These are phyloP conservation scores for Dysmachus trigonus DNA, from an alignment of 2,888 invertebrate genomes.

Conservation along the genomic window DNA sequence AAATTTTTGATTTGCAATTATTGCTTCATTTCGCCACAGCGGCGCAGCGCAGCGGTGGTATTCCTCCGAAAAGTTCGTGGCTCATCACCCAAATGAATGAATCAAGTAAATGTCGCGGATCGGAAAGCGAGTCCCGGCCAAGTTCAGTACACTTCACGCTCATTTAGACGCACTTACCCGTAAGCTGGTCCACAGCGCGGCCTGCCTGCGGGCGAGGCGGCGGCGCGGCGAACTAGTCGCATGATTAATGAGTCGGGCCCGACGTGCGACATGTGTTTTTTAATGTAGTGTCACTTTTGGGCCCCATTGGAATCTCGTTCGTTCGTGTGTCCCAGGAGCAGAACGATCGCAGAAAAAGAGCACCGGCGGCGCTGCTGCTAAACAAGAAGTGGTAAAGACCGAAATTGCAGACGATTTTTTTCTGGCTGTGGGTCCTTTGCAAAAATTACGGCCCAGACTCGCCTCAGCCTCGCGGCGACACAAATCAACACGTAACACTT, in stretches of 20 bases:
- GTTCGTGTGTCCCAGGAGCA: slow-evolving; percentile 8
- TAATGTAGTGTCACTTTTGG: slow-evolving; percentile 37
- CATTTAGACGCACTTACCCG: slow-evolving; percentile 2
- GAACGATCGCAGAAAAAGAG: background rate
- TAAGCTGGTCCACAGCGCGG: background rate
- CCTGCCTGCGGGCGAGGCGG: no score
- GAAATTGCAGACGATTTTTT: slow-evolving; percentile 26
- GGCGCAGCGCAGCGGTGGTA: no score
- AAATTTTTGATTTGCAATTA: background rate
- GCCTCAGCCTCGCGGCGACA: background rate
- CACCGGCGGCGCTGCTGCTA: background rate
- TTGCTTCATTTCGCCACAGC: background rate
- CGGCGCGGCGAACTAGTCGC: background rate
- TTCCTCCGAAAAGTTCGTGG: background rate
- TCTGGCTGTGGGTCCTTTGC: background rate
- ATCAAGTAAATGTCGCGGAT: background rate
- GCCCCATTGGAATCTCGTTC: slow-evolving; percentile 34
- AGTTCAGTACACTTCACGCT: slow-evolving; percentile 16
- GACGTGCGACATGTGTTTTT: slow-evolving; percentile 29
- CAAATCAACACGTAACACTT: slow-evolving; percentile 37
- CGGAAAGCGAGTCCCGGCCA: background rate
- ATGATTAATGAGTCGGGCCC: slow-evolving; percentile 33
- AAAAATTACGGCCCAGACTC: background rate
- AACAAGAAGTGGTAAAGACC: background rate
- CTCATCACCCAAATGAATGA: background rate